Evolutionary conservation across 2,797 vertebrate species (phyloP), one percentile per base, ranked within the genome.

Genomic region (Sebastes itinus): DNA sequence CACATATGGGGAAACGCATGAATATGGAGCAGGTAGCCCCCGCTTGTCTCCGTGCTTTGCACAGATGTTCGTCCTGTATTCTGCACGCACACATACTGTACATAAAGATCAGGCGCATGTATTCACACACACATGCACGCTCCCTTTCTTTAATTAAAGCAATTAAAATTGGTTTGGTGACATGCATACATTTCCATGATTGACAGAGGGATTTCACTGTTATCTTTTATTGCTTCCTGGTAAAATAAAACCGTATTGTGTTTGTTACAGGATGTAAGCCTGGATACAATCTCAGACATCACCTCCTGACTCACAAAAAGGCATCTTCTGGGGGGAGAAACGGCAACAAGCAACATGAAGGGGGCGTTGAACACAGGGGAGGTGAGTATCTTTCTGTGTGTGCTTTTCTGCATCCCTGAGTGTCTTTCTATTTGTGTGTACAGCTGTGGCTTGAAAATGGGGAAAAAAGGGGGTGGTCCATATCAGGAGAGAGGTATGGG

Each of bases 21-120:
- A 96, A 95, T 95, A 95, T 93, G 75, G 91, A 95, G 84, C 59
- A 86, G 93, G 49, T 85, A 77, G 91, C 88, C 83, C 89, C 92
- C 70, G 75, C 74, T 83, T 11, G 64, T 86, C 73, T 89, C 85
- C 82, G 77, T 59, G 88, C 87, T 81, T 87, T 60, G 22, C 89
- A 82, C 63, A 79, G 25, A 92, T 89, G 60, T 84, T 92, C 72
- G 22, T 38, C 20, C 84, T 75, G 52, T 75, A 81, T 90, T 72
- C 33, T 84, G 23, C 87, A 64, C 67, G 75, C 70, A 33, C 82
- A 82, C 70, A 61, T 60, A 77, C 76, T 77, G 77, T 82, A 82
- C 62, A 88, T 58, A 72, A 77, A 27, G 12, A 56, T 62, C 32
- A 69, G 33, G 23, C 61, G 49, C 56, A 70, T 65, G 25, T 55